Percentiles rank a stretch among this genome's conserved stretches.
Evolutionary conservation across 2,113 vertebrate species (phyloP).

Genomic region (Boleophthalmus pectinirostris): DNA sequence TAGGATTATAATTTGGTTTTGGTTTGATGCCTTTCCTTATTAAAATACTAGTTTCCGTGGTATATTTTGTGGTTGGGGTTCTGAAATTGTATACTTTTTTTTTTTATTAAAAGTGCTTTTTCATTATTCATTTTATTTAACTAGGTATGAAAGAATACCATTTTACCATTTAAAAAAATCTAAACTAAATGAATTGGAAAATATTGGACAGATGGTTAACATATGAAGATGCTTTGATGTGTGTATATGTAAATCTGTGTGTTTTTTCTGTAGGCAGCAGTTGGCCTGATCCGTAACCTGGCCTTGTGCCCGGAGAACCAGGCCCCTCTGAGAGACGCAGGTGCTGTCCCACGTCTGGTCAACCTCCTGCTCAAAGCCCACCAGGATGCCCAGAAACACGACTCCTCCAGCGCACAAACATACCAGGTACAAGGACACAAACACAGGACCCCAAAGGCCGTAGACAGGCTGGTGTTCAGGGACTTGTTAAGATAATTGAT

Average conservation of each 20-base stretch:
- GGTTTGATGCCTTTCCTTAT: background rate
- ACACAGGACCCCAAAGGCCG: background rate
- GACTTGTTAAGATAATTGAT: background rate
- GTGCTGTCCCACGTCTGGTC: constrained; percentile 85
- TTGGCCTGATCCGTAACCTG: constrained; percentile 93
- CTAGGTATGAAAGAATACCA: background rate
- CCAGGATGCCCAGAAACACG: constrained; percentile 91
- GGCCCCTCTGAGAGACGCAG: constrained; percentile 85
- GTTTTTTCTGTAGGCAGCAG: constrained; percentile 81
- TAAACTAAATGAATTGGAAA: background rate
- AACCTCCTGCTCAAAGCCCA: constrained; percentile 92
- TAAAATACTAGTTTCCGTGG: background rate
- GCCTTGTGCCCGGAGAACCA: constrained; percentile 92
- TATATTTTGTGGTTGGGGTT: background rate
- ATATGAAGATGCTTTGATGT: background rate
- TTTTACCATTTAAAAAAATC: background rate
- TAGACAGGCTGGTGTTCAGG: constrained; percentile 1
- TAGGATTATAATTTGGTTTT: background rate
- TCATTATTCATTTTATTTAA: background rate
- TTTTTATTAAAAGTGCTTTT: background rate
- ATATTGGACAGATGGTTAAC: constrained; percentile 41
- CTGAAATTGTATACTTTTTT: background rate
- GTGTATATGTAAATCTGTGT: background rate
- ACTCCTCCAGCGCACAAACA: constrained; percentile 87
- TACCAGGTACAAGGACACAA: constrained; percentile 81